A percentile compares a stretch with the other conserved stretches of the same genome.
Conservation (phyloP, 2,888 invertebrate genomes). For the Noctua comes region DNA sequence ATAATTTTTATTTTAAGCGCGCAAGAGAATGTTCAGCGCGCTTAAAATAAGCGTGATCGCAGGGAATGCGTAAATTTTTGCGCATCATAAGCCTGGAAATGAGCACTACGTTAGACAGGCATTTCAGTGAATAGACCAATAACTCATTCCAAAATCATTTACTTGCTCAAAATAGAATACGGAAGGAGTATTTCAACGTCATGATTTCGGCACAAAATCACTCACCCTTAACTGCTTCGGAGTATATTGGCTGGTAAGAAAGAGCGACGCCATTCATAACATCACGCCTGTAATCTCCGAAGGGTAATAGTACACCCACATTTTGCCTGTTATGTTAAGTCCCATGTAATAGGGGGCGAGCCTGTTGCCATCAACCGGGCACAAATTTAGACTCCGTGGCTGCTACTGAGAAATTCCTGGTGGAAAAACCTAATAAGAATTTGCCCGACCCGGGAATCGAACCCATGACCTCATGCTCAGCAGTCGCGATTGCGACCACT, state of each 20-base stretch:
- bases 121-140: neutral
- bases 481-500: neutral
- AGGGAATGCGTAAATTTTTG: slow-evolving; percentile 1
- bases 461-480: neutral
- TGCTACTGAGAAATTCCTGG: too few relatives aligned
- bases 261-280: neutral
- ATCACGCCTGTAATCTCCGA: too few relatives aligned
- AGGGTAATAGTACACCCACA: too few relatives aligned
- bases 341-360: too few relatives aligned
- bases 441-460: neutral
- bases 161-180: neutral
- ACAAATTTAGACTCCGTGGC: too few relatives aligned
- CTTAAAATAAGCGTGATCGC: slow-evolving; percentile 33
- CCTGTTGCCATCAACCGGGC: too few relatives aligned
- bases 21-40: neutral
- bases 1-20: slow-evolving; percentile 44
- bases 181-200: neutral
- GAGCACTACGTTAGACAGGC: neutral
- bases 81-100: neutral
- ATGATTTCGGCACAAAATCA: too few relatives aligned
- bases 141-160: neutral
- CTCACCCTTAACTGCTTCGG: neutral
- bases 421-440: neutral
- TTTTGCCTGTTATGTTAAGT: too few relatives aligned
- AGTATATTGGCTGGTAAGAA: neutral